phyloP scores from a whole-genome alignment of 2,113 vertebrate species.

The Phodopus roborovskii region DNA sequence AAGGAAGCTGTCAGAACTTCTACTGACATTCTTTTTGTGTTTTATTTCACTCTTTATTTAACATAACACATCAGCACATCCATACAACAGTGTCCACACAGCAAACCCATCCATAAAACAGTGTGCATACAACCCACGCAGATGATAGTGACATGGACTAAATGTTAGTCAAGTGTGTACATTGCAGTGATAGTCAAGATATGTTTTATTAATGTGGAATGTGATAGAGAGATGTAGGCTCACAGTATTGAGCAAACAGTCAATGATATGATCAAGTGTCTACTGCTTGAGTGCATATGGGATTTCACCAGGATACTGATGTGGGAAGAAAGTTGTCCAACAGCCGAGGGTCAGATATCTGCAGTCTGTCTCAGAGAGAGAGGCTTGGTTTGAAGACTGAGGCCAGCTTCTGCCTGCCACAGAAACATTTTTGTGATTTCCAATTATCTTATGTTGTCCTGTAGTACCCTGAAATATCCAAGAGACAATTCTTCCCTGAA shows the following conservation, averaged over 20 bases:
- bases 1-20: not conserved
- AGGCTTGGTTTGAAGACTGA: not conserved
- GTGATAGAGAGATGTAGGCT: not conserved
- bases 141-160: not conserved
- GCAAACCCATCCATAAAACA: not conserved
- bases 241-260: not conserved
- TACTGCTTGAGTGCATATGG: not conserved
- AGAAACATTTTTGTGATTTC: not conserved
- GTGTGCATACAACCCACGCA: not conserved
- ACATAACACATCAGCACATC: not conserved
- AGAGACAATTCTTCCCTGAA: not conserved
- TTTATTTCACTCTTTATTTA: not conserved
- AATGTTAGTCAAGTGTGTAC: not conserved
- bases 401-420: too few species aligned
- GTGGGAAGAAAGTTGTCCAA: not conserved
- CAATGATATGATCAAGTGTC: not conserved
- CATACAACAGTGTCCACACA: too few species aligned
- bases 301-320: not conserved
- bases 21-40: too few species aligned
- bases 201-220: not conserved
- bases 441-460: not conserved
- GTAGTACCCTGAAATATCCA: not conserved
- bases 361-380: not conserved
- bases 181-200: not conserved
- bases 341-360: not conserved